Evolutionary conservation across 1,140 invertebrate genomes (phyloP).

Genomic region (Hypothenemus hampei): DNA sequence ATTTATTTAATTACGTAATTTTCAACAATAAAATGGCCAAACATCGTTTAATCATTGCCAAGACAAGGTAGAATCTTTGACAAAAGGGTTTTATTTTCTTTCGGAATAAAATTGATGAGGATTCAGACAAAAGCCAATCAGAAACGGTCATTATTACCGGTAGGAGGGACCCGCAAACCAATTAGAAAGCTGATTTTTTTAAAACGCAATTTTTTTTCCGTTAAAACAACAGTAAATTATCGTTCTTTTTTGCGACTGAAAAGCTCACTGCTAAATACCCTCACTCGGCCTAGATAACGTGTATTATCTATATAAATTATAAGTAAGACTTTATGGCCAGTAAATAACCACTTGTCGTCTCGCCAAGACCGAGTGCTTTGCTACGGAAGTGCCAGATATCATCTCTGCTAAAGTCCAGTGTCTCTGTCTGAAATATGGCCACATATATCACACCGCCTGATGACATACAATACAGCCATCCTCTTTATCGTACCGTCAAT

Average conservation of each 20-base stretch:
- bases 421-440: conserved; percentile 35
- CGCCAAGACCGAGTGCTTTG: conserved; percentile 31
- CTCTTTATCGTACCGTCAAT: conserved; percentile 17
- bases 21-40: conserved; percentile 16
- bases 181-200: conserved; percentile 5
- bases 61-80: conserved; percentile 18
- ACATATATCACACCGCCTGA: conserved; percentile 36
- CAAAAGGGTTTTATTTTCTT: conserved; percentile 25
- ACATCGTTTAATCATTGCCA: conserved; percentile 22
- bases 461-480: conserved; percentile 32
- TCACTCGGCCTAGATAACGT: conserved; percentile 24
- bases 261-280: conserved; percentile 20
- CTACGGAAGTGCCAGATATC: conserved; percentile 36
- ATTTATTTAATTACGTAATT: too few relatives aligned
- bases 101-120: conserved; percentile 26
- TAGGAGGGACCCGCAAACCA: conserved; percentile 22
- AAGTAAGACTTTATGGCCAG: conserved; percentile 37
- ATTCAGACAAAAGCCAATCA: conserved; percentile 29
- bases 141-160: conserved; percentile 25
- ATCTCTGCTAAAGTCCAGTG: conserved; percentile 37
- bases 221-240: too few relatives aligned
- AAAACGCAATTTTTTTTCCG: neutral
- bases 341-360: conserved; percentile 36
- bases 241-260: too few relatives aligned
- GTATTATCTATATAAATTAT: conserved; percentile 38